These are phyloP conservation scores for Palythoa grandis DNA, from an alignment of 92 coral and sea anemone genomes.

Conservation along the genomic window DNA sequence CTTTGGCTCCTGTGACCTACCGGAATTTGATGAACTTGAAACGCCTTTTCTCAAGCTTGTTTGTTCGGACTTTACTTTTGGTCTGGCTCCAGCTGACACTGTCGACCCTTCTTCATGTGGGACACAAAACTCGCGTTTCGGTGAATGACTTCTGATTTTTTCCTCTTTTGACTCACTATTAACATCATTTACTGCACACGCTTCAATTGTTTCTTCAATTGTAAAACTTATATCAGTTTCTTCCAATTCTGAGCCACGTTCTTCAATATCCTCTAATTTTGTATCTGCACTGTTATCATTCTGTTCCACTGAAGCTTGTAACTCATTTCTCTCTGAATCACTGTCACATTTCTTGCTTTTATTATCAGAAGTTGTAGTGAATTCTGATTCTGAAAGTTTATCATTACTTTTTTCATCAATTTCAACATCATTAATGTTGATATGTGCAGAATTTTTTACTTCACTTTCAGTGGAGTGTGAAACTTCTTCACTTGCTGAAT, in stretches of 20 bases:
- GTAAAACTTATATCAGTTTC: neutral
- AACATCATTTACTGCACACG: neutral
- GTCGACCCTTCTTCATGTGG: neutral
- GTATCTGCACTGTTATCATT: neutral
- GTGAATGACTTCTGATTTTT: neutral
- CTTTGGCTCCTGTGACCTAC: conserved; percentile 15
- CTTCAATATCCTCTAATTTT: neutral
- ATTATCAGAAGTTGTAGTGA: neutral
- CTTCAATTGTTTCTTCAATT: neutral
- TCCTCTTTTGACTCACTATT: neutral
- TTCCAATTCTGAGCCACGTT: neutral
- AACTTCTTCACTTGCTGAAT: neutral
- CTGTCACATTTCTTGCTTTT: neutral
- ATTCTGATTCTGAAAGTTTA: neutral
- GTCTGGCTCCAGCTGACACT: conserved; percentile 12
- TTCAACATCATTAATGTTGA: neutral
- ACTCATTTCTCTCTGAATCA: neutral
- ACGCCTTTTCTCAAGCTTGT: conserved; percentile 1
- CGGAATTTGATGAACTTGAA: neutral
- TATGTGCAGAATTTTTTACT: neutral
- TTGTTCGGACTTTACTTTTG: conserved; percentile 9
- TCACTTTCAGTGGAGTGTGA: neutral
- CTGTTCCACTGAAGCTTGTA: neutral
- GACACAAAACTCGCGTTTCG: neutral
- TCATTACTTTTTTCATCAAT: neutral